Percentiles rank a stretch among this genome's conserved stretches.
These are phyloP conservation scores for Orycteropus afer DNA, from an alignment of 2,113 vertebrate genomes.

Conservation along the genomic window DNA sequence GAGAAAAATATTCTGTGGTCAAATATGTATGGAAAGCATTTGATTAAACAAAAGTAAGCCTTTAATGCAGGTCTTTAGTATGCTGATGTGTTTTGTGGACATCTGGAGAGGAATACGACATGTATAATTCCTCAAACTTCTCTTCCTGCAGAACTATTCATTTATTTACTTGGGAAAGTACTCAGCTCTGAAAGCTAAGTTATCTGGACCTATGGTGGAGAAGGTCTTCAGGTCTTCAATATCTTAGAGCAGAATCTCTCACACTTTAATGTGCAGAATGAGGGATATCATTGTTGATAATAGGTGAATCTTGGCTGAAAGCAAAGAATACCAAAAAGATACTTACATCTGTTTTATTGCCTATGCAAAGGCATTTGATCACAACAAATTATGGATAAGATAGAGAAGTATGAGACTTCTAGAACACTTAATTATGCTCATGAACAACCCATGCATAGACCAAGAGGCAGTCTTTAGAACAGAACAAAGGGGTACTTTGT, in stretches of 20 bases:
- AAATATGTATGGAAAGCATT: background rate
- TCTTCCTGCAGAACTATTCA: background rate
- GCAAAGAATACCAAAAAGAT: too few species aligned
- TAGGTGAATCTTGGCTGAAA: too few species aligned
- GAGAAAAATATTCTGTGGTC: background rate
- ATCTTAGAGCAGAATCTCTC: background rate
- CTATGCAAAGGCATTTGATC: too few species aligned
- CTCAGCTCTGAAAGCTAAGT: background rate
- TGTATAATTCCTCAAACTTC: background rate
- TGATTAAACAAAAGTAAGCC: background rate
- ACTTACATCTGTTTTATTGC: too few species aligned
- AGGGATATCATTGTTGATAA: too few species aligned
- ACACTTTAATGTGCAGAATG: background rate
- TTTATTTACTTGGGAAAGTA: background rate
- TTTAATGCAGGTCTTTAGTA: background rate
- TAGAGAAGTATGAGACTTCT: too few species aligned
- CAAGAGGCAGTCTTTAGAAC: background rate
- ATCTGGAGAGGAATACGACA: background rate
- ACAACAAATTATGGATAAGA: too few species aligned
- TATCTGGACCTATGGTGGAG: background rate
- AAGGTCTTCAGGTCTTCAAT: background rate
- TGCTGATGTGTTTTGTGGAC: background rate
- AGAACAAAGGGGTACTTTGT: background rate
- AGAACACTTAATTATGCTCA: background rate
- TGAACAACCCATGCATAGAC: background rate